Percentiles rank a stretch among this genome's conserved stretches.
These are phyloP conservation scores for Neoarius graeffei DNA, from an alignment of 2,113 vertebrate genomes.

Conservation along the genomic window DNA sequence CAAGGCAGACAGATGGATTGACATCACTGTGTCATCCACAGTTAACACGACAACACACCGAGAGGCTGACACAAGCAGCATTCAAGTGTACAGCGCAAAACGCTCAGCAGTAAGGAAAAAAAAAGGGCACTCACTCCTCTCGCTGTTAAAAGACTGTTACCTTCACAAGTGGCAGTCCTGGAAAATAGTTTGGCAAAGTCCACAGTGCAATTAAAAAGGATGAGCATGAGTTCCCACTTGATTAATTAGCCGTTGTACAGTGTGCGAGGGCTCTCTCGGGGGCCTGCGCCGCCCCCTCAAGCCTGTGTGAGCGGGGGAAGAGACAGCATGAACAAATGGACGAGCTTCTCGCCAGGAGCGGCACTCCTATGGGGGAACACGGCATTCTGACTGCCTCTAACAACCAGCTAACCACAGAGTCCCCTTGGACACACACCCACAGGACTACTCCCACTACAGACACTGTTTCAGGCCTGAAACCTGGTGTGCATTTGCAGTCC, in stretches of 20 bases:
- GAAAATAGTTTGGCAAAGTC: slow-evolving; percentile 69
- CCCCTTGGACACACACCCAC: slow-evolving; percentile 53
- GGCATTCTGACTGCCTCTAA: slow-evolving; percentile 54
- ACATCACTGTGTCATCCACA: slow-evolving; percentile 53
- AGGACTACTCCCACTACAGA: slow-evolving; percentile 55
- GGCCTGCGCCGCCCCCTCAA: slow-evolving; percentile 68
- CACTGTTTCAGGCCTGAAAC: slow-evolving; percentile 53
- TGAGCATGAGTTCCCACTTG: slow-evolving; percentile 64
- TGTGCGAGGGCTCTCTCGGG: slow-evolving; percentile 60
- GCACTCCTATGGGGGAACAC: slow-evolving; percentile 49
- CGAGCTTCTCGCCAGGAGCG: slow-evolving; percentile 54
- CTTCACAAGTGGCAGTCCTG: slow-evolving; percentile 73
- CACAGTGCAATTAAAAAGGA: slow-evolving; percentile 70
- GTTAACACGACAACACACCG: slow-evolving; percentile 65
- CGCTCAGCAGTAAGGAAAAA: slow-evolving; percentile 48
- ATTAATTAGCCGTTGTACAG: slow-evolving; percentile 74
- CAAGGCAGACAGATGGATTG: slow-evolving; percentile 63
- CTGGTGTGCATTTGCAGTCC: slow-evolving; percentile 59
- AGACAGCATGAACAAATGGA: slow-evolving; percentile 70
- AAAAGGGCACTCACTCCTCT: slow-evolving; percentile 68
- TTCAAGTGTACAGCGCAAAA: slow-evolving; percentile 69
- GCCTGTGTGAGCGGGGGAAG: slow-evolving; percentile 67
- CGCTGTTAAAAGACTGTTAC: slow-evolving; percentile 80
- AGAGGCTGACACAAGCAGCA: slow-evolving; percentile 56
- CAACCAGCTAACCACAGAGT: slow-evolving; percentile 51